Evolutionary conservation across 2,113 vertebrate genomes (phyloP).

Genomic region (Butorides virescens): DNA sequence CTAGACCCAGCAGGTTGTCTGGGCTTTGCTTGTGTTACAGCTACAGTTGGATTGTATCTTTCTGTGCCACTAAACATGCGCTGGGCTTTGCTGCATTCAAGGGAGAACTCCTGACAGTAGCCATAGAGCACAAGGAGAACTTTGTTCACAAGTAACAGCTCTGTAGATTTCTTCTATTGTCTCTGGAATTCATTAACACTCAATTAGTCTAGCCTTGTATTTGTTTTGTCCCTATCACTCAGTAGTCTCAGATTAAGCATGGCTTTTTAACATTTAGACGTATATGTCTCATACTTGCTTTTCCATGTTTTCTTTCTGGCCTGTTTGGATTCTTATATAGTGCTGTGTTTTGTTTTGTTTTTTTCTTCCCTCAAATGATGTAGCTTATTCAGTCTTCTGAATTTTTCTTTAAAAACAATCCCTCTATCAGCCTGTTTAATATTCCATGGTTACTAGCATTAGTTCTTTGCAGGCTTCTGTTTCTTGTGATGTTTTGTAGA

Average conservation of each 20-base stretch:
- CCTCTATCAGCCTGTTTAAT: neutral
- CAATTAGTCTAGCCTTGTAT: neutral
- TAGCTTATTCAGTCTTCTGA: neutral
- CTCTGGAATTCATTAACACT: neutral
- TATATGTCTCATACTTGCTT: neutral
- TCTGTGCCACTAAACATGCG: accelerated
- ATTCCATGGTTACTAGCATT: neutral
- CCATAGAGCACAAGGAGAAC: neutral
- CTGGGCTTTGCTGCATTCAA: neutral
- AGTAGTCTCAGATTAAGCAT: neutral
- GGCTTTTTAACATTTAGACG: neutral
- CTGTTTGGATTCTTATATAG: neutral
- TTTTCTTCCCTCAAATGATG: neutral
- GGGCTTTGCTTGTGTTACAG: neutral
- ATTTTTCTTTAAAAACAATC: neutral
- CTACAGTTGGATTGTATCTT: neutral
- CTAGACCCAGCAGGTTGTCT: neutral
- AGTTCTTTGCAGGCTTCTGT: neutral
- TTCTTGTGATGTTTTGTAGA: neutral
- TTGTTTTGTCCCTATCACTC: neutral
- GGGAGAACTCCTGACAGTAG: neutral
- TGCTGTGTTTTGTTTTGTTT: accelerated
- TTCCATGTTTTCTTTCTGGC: neutral
- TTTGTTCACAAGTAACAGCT: neutral
- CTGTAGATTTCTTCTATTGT: neutral